These are phyloP conservation scores for Rhizoglyphus robini DNA, from an alignment of 1,140 invertebrate species.

Conservation along the genomic window DNA sequence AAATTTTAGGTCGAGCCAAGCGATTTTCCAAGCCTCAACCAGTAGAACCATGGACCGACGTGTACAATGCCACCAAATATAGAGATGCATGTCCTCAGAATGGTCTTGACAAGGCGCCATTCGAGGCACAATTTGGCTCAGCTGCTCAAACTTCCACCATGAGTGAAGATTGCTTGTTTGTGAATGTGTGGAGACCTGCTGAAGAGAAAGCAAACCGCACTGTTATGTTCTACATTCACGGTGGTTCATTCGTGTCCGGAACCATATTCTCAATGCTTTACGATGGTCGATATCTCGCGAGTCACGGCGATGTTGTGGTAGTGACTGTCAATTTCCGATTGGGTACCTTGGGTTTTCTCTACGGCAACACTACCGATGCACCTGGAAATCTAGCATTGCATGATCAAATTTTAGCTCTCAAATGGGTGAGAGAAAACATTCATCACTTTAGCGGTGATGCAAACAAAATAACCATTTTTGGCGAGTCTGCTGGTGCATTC, in stretches of 20 bases:
- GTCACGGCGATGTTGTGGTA: too few relatives aligned
- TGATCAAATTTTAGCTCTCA: too few relatives aligned
- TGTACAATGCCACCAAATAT: conserved; percentile 7
- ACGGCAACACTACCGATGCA: too few relatives aligned
- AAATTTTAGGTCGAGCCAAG: not conserved
- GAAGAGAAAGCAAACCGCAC: conserved; percentile 3
- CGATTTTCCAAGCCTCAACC: conserved; percentile 3
- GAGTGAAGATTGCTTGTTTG: conserved; percentile 35
- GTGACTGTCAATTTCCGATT: too few relatives aligned
- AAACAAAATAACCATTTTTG: too few relatives aligned
- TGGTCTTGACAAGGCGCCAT: not conserved
- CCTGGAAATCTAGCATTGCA: too few relatives aligned
- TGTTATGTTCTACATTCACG: conserved; percentile 29
- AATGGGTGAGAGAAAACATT: too few relatives aligned
- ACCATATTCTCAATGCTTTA: not conserved
- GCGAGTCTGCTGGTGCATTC: not conserved
- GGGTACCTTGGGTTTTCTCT: too few relatives aligned
- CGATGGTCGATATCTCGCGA: too few relatives aligned
- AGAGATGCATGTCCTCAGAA: not conserved
- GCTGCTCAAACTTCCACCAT: not conserved
- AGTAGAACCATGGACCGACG: not conserved
- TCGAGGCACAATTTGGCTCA: not conserved
- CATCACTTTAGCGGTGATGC: too few relatives aligned
- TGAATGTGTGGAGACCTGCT: conserved; percentile 33
- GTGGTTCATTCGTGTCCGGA: conserved; percentile 28